phyloP scores from a whole-genome alignment of 1,140 invertebrate genomes.

The Odontomachus brunneus region DNA sequence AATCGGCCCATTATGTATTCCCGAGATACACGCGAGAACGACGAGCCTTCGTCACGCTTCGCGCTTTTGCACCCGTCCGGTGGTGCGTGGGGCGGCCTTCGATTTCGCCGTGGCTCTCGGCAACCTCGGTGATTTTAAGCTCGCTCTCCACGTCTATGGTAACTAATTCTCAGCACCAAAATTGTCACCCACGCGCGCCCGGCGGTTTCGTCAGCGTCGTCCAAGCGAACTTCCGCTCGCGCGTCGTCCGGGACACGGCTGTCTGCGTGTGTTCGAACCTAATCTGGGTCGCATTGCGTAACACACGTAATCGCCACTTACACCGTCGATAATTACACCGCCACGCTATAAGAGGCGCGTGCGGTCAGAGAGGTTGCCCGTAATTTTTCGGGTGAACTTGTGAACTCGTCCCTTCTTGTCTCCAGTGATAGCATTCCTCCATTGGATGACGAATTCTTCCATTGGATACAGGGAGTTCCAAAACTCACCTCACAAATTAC shows the following conservation, averaged over 20 bases:
- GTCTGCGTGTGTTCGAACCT: neutral
- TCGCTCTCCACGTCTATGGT: conserved; percentile 2
- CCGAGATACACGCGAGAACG: neutral
- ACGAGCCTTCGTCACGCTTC: conserved; percentile 10
- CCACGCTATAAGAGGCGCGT: too few species aligned
- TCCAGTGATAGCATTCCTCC: too few species aligned
- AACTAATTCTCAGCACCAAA: conserved; percentile 59
- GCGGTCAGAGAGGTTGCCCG: too few species aligned
- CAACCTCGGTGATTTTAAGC: neutral
- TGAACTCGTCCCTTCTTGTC: too few species aligned
- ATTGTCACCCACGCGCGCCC: conserved; percentile 56
- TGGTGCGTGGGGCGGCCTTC: neutral
- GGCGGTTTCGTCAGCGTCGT: conserved; percentile 17
- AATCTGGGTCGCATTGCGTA: conserved; percentile 41
- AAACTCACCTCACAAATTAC: too few species aligned
- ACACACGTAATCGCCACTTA: conserved; percentile 1
- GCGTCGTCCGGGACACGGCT: neutral
- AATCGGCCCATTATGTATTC: conserved; percentile 40
- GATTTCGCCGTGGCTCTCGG: neutral
- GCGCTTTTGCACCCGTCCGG: neutral
- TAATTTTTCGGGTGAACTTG: too few species aligned
- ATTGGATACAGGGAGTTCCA: too few species aligned
- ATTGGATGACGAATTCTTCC: too few species aligned
- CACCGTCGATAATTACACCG: conserved; percentile 13
- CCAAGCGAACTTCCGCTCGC: conserved; percentile 31